Conservation (phyloP, 1,140 invertebrate species). For the Caerostris darwini region DNA sequence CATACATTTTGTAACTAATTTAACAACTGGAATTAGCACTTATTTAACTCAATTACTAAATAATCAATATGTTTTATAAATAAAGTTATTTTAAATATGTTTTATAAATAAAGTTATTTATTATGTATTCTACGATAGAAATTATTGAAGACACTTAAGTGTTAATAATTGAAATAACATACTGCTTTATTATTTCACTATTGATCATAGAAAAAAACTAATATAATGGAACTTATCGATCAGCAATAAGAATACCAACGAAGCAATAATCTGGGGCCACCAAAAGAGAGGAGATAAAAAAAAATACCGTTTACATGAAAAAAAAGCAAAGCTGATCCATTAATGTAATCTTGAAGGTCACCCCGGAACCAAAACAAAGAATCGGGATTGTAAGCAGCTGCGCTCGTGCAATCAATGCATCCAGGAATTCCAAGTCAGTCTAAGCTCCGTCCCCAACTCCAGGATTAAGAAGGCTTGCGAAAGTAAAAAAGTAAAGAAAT, state of each 20-base stretch:
- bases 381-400: not conserved
- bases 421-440: not conserved
- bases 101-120: too few relatives aligned
- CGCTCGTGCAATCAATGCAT: constrained; percentile 18
- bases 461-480: constrained; percentile 22
- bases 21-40: too few relatives aligned
- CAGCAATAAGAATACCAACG: constrained; percentile 10
- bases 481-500: not conserved
- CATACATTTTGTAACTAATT: too few relatives aligned
- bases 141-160: too few relatives aligned
- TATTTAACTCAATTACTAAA: too few relatives aligned
- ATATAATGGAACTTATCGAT: too few relatives aligned
- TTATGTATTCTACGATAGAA: too few relatives aligned
- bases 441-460: not conserved
- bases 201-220: too few relatives aligned
- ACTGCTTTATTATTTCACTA: too few relatives aligned
- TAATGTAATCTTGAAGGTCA: constrained; percentile 23
- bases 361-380: constrained; percentile 24
- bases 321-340: constrained; percentile 8
- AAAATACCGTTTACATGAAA: not conserved
- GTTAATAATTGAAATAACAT: too few relatives aligned
- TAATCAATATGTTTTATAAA: too few relatives aligned
- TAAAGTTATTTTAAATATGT: too few relatives aligned
- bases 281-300: not conserved
- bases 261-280: not conserved